Conservation (phyloP, 2,888 invertebrate genomes). For the Drosophila cyrtoloma region DNA sequence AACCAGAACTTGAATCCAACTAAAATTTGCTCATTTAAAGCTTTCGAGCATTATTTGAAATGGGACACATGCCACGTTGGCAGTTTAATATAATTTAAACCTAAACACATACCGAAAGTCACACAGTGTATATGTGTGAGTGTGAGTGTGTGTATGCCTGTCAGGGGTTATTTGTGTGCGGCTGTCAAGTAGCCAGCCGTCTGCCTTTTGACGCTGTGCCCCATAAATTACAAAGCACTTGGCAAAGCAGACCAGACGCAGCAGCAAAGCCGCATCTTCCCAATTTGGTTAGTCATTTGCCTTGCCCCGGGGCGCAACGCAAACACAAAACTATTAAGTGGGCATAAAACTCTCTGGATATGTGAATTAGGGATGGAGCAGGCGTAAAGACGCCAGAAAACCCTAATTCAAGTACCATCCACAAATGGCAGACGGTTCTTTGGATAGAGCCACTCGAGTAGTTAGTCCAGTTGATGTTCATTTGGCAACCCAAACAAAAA, state of each 20-base stretch:
- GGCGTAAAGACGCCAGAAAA: constrained; percentile 22
- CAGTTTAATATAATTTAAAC: constrained; percentile 80
- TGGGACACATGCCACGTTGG: constrained; percentile 76
- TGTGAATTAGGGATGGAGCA: constrained; percentile 31
- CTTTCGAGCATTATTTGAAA: constrained; percentile 50
- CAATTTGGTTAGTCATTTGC: constrained; percentile 79
- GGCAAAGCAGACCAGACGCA: constrained; percentile 43
- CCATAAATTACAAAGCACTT: constrained; percentile 76
- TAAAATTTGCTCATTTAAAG: constrained; percentile 47
- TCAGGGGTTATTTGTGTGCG: constrained; percentile 65
- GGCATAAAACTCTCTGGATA: constrained; percentile 69
- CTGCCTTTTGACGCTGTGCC: constrained; percentile 74
- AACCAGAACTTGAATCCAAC: constrained; percentile 39
- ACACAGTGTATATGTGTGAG: constrained; percentile 32
- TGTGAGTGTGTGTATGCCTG: constrained; percentile 36
- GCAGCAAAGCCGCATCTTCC: constrained; percentile 60
- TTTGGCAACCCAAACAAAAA: constrained; percentile 13
- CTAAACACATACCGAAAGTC: constrained; percentile 68
- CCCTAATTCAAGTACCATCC: constrained; percentile 50
- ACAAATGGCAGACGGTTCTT: constrained; percentile 38
- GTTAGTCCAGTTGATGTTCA: constrained; percentile 20
- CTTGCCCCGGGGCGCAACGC: constrained; percentile 56
- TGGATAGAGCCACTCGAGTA: constrained; percentile 13
- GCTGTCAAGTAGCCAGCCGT: constrained; percentile 75
- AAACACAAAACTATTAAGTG: constrained; percentile 78